phyloP scores from a whole-genome alignment of 2,113 vertebrate genomes.

The Muscicapa adusta region DNA sequence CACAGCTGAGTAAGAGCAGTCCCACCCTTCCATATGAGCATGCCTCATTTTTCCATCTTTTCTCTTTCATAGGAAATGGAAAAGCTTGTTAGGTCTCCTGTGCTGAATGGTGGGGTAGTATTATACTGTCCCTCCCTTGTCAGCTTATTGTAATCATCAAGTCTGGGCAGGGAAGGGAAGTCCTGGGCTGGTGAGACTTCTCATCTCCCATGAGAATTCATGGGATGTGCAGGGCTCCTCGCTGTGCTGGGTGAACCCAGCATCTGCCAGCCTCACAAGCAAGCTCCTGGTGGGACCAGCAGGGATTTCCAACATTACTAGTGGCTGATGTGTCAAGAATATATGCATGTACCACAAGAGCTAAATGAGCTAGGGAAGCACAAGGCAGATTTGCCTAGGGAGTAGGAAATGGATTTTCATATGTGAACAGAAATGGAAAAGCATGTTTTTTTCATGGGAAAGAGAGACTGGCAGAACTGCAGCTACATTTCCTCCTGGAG shows the following conservation, averaged over 20 bases:
- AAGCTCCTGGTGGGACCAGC: accelerated
- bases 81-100: not conserved
- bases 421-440: not conserved
- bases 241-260: not conserved
- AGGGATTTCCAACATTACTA: not conserved
- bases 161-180: not conserved
- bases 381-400: not conserved
- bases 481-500: not conserved
- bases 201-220: not conserved
- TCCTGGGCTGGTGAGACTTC: not conserved
- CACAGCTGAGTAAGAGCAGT: not conserved
- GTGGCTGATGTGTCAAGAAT: not conserved
- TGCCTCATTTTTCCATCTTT: not conserved
- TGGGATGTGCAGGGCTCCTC: not conserved
- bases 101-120: not conserved
- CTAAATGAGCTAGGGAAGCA: not conserved
- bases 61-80: not conserved
- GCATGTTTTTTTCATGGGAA: not conserved
- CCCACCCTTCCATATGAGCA: accelerated
- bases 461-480: not conserved
- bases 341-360: not conserved
- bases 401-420: not conserved
- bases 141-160: not conserved
- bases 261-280: not conserved
- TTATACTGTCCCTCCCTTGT: not conserved